phyloP scores from a whole-genome alignment of 1,140 invertebrate genomes.

The Panagrolaimus sp. region DNA sequence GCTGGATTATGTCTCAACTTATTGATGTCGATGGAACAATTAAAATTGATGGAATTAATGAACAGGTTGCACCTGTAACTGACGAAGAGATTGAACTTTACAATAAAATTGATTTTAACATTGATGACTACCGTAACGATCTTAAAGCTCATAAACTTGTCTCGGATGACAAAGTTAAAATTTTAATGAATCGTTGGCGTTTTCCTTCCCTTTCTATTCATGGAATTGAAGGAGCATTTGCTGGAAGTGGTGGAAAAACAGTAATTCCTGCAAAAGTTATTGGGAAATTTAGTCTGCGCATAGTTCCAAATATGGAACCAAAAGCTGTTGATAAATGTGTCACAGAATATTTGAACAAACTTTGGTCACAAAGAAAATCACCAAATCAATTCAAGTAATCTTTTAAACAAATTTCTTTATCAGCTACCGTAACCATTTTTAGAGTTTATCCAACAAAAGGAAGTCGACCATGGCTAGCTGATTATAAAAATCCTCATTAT shows the following conservation, averaged over 20 bases:
- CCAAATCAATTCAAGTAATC: conserved; percentile 32
- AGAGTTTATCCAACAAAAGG: conserved; percentile 69
- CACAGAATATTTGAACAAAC: conserved; percentile 29
- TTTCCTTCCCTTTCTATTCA: conserved; percentile 56
- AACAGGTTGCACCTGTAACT: conserved; percentile 70
- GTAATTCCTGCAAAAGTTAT: conserved; percentile 62
- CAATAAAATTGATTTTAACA: conserved; percentile 80
- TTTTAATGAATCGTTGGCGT: conserved; percentile 56
- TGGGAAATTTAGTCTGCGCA: conserved; percentile 62
- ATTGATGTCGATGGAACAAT: conserved; percentile 78
- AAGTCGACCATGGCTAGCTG: conserved; percentile 81
- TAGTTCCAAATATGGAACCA: conserved; percentile 65
- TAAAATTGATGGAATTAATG: conserved; percentile 71
- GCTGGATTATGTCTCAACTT: conserved; percentile 75
- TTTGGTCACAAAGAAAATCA: conserved; percentile 29
- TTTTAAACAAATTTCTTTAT: neutral
- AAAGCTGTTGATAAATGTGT: conserved; percentile 76
- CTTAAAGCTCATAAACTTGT: conserved; percentile 70
- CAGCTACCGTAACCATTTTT: conserved; percentile 30
- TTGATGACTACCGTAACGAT: conserved; percentile 70
- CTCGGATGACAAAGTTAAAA: conserved; percentile 68
- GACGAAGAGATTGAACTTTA: conserved; percentile 74
- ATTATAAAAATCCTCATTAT: conserved; percentile 84
- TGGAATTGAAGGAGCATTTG: conserved; percentile 81
- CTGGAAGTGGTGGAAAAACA: conserved; percentile 77